Evolutionary conservation across 2,888 invertebrate genomes (phyloP).

Genomic region (Apomyelois bistriatella): DNA sequence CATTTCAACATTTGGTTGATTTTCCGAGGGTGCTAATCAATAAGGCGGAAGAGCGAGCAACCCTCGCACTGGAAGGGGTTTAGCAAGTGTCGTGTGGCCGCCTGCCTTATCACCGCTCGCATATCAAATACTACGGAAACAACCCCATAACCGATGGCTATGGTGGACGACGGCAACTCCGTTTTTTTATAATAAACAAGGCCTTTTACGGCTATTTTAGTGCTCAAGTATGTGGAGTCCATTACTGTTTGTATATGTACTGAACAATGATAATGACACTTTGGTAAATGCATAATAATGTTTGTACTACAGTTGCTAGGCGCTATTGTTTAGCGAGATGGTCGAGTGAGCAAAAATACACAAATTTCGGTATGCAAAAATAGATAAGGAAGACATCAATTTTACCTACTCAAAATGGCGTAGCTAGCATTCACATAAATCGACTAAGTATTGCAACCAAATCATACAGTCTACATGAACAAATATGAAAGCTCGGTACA

Average conservation of each 20-base stretch:
- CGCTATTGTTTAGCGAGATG: not conserved
- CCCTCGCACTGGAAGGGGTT: slow-evolving; percentile 70
- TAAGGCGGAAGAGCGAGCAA: slow-evolving; percentile 73
- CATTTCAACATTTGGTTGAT: slow-evolving; percentile 51
- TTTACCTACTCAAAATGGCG: too few relatives aligned
- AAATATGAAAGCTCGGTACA: slow-evolving; percentile 68
- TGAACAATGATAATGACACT: slow-evolving; percentile 1
- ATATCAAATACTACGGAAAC: slow-evolving; percentile 71
- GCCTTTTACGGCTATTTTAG: slow-evolving; percentile 10
- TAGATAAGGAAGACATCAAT: too few relatives aligned
- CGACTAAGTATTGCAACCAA: slow-evolving; percentile 36
- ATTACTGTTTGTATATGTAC: too few relatives aligned
- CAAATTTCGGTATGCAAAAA: too few relatives aligned
- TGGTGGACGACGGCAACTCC: slow-evolving; percentile 16
- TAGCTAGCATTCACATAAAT: not conserved
- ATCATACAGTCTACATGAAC: slow-evolving; percentile 57
- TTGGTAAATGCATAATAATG: not conserved
- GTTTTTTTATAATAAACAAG: slow-evolving; percentile 21
- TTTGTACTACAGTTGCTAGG: slow-evolving; percentile 7
- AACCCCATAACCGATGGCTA: slow-evolving; percentile 46
- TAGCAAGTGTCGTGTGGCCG: slow-evolving; percentile 72
- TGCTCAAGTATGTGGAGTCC: not conserved
- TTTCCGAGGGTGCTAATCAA: slow-evolving; percentile 68
- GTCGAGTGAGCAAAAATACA: not conserved
- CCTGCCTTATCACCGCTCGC: slow-evolving; percentile 65